Evolutionary conservation across 2,888 invertebrate species (phyloP), one percentile per base, ranked within the genome.

Genomic region (Limnephilus marmoratus): DNA sequence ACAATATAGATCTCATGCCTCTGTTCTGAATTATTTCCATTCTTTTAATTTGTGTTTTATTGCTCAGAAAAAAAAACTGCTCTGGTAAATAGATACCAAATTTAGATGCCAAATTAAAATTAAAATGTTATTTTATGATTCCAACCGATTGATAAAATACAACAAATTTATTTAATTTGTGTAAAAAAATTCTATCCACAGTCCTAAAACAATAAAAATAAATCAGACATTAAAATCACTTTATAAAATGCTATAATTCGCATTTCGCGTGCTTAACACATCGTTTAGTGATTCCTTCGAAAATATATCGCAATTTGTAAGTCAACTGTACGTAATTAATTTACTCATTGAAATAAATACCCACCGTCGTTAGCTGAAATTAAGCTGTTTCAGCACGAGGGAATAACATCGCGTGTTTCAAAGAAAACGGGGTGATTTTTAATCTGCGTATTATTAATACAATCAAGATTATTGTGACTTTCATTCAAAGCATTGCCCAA

Each of bases 281-380:
- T 68, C 53, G 53, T 68, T 68, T 68, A 82, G 15, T 31, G 31
- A 34, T 31, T 82, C 4, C 4, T 34, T 83, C 18, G 18, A 12
- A 85, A 85, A 85, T 85, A 85, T 45, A 41, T 45, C 41, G 85
- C 41, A 85, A 85, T 41, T 85, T 45, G 37, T 41, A 41, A 41
- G n/a, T 37, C n/a, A 85, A 85, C 85, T 1, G 85, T 85, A 41
- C 3, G 49, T 85, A 41, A 85, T 85, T 85, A 85, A 85, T 85
- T 45, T 45, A n/a, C 15, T 11, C 13, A 37, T 41, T 85, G 45
- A 45, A 45, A 85, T 85, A 85, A 45, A 85, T 85, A 85, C 85
- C 18, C 53, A 68, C 53, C 18, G 49, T 4, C n/a, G 9, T 41
- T 41, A 18, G n/a, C 24, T 41, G n/a, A 45, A 85, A 85, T 85